Percentiles rank a stretch among this genome's conserved stretches.
phyloP scores from a whole-genome alignment of 1,140 invertebrate species.

The Lepidurus packardi region DNA sequence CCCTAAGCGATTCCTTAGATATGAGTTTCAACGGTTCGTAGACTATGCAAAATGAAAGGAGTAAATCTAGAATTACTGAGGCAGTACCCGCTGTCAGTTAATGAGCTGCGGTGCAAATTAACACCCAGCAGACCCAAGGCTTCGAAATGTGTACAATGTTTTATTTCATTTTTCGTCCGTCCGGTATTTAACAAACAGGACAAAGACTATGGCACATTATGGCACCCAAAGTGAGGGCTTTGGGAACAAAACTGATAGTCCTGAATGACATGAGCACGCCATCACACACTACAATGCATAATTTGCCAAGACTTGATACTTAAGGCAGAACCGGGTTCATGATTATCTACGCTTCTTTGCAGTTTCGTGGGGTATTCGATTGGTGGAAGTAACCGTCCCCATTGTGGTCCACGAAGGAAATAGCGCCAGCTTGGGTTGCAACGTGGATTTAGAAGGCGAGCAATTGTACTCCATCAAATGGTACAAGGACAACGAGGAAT shows the following conservation, averaged over 20 bases:
- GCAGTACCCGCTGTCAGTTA: too few relatives aligned
- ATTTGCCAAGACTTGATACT: not conserved
- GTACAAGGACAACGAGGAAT: constrained; percentile 46
- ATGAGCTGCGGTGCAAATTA: too few relatives aligned
- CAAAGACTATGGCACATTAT: not conserved
- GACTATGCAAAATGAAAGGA: too few relatives aligned
- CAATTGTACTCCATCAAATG: constrained; percentile 42
- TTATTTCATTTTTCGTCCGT: too few relatives aligned
- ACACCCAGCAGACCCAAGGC: too few relatives aligned
- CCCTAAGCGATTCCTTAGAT: not conserved
- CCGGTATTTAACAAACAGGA: too few relatives aligned
- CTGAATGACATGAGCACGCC: not conserved
- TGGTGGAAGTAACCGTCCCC: constrained; percentile 33
- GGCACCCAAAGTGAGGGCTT: not conserved
- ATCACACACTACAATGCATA: not conserved
- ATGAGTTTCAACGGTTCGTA: not conserved
- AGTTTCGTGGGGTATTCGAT: constrained; percentile 29
- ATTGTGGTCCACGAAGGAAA: constrained; percentile 32
- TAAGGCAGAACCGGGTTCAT: not conserved
- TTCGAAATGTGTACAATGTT: too few relatives aligned
- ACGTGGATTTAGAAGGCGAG: constrained; percentile 35
- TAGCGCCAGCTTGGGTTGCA: constrained; percentile 34
- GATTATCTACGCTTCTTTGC: not conserved
- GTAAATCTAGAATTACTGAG: too few relatives aligned
- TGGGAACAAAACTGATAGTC: not conserved